A percentile compares a stretch with the other conserved stretches of the same genome.
Conservation (phyloP, 2,797 vertebrate genomes). For the Sarcophilus harrisii region DNA sequence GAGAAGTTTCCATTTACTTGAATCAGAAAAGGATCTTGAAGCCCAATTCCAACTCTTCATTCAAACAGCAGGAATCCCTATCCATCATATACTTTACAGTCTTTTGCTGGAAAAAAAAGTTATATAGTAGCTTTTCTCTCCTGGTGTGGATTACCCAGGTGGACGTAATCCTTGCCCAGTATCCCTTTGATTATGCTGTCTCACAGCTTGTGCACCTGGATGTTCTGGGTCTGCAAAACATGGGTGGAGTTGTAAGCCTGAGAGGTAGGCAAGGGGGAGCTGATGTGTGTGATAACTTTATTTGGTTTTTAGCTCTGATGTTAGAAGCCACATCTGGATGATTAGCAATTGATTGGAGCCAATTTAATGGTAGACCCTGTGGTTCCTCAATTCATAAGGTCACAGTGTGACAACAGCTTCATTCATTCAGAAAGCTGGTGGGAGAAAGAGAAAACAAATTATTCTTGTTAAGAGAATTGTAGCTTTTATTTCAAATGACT, state of each 20-base stretch:
- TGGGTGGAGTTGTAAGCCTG: background rate
- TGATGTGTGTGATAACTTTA: background rate
- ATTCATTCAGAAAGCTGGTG: background rate
- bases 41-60: background rate
- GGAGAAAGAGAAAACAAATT: background rate
- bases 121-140: fast-evolving
- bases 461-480: background rate
- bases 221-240: background rate
- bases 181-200: background rate
- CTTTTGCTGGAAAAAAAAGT: background rate
- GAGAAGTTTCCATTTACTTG: background rate
- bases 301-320: background rate
- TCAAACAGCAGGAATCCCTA: background rate
- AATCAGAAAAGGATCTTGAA: background rate
- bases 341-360: background rate
- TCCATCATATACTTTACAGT: fast-evolving
- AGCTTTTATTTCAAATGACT: background rate
- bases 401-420: background rate
- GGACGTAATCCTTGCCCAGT: background rate
- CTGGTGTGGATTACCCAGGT: background rate
- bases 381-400: background rate
- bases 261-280: background rate
- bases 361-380: background rate
- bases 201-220: background rate
- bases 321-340: background rate